Conservation (phyloP, 2,888 invertebrate species). For the Catocala nupta region DNA sequence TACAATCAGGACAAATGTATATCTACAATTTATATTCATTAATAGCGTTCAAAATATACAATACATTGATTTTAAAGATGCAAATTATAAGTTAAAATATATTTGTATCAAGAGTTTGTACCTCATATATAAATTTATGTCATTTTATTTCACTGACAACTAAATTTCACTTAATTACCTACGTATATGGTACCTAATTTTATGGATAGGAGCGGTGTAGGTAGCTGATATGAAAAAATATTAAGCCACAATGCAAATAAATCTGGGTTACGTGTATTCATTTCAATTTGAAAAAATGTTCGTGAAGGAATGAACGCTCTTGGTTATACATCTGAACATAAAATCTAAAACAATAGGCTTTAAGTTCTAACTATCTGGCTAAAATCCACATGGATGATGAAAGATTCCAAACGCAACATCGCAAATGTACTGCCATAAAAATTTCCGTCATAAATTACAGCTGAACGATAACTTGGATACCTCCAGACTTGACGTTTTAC, state of each 20-base stretch:
- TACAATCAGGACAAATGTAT: too few species aligned
- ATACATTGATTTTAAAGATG: too few species aligned
- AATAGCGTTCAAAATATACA: too few species aligned
- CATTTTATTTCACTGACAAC: not conserved
- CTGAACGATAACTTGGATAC: constrained; percentile 40
- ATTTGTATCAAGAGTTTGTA: too few species aligned
- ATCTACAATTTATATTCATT: too few species aligned
- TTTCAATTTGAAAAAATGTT: not conserved
- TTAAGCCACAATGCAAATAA: not conserved
- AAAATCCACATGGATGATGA: constrained; percentile 37
- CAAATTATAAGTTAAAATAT: too few species aligned
- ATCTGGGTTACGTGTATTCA: not conserved
- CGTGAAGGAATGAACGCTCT: constrained; percentile 17
- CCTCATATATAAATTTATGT: too few species aligned
- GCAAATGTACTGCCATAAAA: constrained; percentile 43
- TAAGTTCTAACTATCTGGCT: constrained; percentile 25
- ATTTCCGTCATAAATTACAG: constrained; percentile 40
- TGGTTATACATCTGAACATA: constrained; percentile 28
- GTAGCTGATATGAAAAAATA: too few species aligned
- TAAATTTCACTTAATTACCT: constrained; percentile 15
- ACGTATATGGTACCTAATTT: constrained; percentile 1
- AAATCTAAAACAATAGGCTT: constrained; percentile 43
- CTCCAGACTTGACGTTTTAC: constrained; percentile 36
- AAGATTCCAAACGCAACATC: constrained; percentile 38
- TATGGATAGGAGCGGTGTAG: too few species aligned